Conservation (phyloP, 2,797 vertebrate genomes). For the Pempheris klunzingeri region DNA sequence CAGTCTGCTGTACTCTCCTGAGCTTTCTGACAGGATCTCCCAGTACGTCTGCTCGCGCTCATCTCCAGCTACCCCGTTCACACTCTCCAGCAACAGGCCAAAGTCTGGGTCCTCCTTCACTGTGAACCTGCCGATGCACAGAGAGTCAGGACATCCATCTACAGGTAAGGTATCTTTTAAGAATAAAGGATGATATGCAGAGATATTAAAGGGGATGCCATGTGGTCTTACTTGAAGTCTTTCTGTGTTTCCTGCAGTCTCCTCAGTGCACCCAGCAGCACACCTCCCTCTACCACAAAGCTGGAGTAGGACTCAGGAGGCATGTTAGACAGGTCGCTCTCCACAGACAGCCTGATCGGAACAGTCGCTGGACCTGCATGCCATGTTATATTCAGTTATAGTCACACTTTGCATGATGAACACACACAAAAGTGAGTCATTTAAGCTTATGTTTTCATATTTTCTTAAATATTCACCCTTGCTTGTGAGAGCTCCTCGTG, state of each 20-base stretch:
- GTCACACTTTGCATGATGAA: background rate
- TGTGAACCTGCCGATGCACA: constrained; percentile 68
- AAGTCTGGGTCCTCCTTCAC: constrained; percentile 71
- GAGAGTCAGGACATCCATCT: background rate
- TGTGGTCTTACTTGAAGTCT: constrained; percentile 71
- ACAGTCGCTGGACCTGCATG: constrained; percentile 32
- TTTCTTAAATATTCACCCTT: constrained; percentile 53
- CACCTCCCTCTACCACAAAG: constrained; percentile 69
- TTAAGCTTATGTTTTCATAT: background rate
- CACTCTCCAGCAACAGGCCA: constrained; percentile 74
- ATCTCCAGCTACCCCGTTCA: constrained; percentile 78
- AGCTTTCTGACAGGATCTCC: constrained; percentile 78
- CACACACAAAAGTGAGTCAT: background rate
- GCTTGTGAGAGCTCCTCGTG: constrained; percentile 30
- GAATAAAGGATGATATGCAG: constrained; percentile 4
- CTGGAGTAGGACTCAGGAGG: constrained; percentile 53
- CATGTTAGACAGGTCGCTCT: constrained; percentile 62
- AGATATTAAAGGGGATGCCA: background rate
- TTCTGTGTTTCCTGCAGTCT: constrained; percentile 69
- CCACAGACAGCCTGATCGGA: constrained; percentile 73
- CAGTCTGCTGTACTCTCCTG: constrained; percentile 60
- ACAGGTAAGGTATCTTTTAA: background rate
- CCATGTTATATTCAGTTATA: background rate
- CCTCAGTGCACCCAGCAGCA: constrained; percentile 77
- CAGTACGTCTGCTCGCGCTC: constrained; percentile 74